Evolutionary conservation across 2,888 invertebrate species (phyloP).

Genomic region (Drosophila kambysellisi): DNA sequence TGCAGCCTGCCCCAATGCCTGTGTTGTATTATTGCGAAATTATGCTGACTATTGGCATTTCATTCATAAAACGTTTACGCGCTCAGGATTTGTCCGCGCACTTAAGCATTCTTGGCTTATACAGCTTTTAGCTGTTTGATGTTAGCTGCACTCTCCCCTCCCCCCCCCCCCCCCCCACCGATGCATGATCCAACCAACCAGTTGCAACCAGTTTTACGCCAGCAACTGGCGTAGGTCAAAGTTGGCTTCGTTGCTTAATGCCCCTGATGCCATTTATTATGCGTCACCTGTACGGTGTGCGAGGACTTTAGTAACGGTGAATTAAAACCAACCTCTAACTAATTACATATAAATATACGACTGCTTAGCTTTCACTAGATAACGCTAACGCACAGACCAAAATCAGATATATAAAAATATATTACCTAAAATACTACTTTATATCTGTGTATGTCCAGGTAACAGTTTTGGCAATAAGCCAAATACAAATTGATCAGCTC

Average conservation of each 20-base stretch:
- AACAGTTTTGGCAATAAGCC: background rate
- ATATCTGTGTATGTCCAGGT: background rate
- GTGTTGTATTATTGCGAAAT: conserved; percentile 14
- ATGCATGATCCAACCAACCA: background rate
- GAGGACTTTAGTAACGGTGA: background rate
- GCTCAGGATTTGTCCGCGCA: conserved; percentile 12
- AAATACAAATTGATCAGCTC: background rate
- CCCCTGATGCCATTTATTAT: background rate
- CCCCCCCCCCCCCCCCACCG: no score
- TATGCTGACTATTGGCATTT: conserved; percentile 33
- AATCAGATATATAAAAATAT: background rate
- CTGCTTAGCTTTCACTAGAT: background rate
- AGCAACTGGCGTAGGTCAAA: background rate
- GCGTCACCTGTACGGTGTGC: background rate
- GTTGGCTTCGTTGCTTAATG: background rate
- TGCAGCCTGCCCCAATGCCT: background rate
- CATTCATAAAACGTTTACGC: conserved; percentile 59
- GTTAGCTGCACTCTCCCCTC: background rate
- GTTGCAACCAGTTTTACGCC: background rate
- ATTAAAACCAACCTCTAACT: background rate
- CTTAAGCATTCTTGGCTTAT: background rate
- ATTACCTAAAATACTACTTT: background rate
- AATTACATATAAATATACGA: background rate
- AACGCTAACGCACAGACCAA: background rate
- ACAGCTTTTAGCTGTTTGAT: background rate